Evolutionary conservation across 2,113 vertebrate genomes (phyloP).

Genomic region (Hippocampus abdominalis): DNA sequence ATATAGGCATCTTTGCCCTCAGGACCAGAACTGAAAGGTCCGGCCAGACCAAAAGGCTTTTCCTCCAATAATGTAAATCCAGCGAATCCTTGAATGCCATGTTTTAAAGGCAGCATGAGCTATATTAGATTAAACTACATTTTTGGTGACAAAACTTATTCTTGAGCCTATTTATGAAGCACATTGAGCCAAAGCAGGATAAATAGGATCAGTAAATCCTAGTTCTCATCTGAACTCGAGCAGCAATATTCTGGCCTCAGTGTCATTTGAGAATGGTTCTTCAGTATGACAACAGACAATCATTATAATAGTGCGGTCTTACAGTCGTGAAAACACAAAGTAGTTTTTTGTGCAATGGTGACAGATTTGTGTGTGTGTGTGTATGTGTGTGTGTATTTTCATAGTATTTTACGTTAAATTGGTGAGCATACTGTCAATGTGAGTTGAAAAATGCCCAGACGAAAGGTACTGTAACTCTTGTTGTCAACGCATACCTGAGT

Average conservation of each 20-base stretch:
- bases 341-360: neutral
- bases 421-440: neutral
- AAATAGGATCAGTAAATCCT: neutral
- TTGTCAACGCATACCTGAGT: no score
- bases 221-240: neutral
- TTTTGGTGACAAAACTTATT: neutral
- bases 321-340: neutral
- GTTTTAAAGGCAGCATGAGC: neutral
- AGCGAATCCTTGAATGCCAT: neutral
- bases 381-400: neutral
- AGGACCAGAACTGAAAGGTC: neutral
- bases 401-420: neutral
- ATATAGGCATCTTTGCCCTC: neutral
- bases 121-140: neutral
- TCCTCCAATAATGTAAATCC: neutral
- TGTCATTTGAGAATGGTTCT: neutral
- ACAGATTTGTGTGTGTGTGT: neutral
- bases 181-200: neutral
- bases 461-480: neutral
- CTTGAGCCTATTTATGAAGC: neutral
- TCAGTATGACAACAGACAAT: neutral
- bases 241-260: neutral
- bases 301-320: neutral
- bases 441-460: neutral
- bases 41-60: neutral